Conservation (phyloP, 2,797 vertebrate species). For the Kryptolebias ocellatus region DNA sequence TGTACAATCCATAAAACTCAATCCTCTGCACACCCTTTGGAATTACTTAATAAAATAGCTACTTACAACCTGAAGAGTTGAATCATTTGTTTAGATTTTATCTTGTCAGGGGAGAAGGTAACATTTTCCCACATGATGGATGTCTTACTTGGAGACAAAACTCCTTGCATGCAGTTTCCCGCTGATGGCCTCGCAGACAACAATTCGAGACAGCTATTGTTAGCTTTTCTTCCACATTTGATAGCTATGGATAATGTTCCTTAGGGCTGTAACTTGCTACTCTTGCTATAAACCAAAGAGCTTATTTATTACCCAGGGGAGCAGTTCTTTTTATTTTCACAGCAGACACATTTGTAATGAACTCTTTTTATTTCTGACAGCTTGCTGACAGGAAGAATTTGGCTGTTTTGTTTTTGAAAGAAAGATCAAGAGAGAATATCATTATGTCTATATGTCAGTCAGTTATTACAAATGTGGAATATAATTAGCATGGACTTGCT, state of each 20-base stretch:
- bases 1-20: slow-evolving; percentile 31
- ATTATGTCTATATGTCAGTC: background rate
- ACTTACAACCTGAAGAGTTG: slow-evolving; percentile 16
- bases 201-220: slow-evolving; percentile 17
- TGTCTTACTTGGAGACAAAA: slow-evolving; percentile 29
- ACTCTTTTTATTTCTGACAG: slow-evolving; percentile 45
- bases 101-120: slow-evolving; percentile 15
- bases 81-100: slow-evolving; percentile 27
- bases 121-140: slow-evolving; percentile 34
- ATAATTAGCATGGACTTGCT: background rate
- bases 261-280: slow-evolving; percentile 29
- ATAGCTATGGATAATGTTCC: slow-evolving; percentile 40
- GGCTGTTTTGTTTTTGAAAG: slow-evolving; percentile 15
- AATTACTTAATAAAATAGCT: slow-evolving; percentile 16
- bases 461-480: background rate
- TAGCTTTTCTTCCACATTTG: slow-evolving; percentile 33
- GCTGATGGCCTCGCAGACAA: slow-evolving; percentile 10
- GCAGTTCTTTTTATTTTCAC: slow-evolving; percentile 37
- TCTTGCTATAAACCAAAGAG: slow-evolving; percentile 43
- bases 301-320: slow-evolving; percentile 47
- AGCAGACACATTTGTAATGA: slow-evolving; percentile 47
- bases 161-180: slow-evolving; percentile 5
- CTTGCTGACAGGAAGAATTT: slow-evolving; percentile 15
- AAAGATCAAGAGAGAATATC: background rate
- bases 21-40: slow-evolving; percentile 2